phyloP scores from a whole-genome alignment of 2,113 vertebrate genomes.

The Stigmatopora nigra region DNA sequence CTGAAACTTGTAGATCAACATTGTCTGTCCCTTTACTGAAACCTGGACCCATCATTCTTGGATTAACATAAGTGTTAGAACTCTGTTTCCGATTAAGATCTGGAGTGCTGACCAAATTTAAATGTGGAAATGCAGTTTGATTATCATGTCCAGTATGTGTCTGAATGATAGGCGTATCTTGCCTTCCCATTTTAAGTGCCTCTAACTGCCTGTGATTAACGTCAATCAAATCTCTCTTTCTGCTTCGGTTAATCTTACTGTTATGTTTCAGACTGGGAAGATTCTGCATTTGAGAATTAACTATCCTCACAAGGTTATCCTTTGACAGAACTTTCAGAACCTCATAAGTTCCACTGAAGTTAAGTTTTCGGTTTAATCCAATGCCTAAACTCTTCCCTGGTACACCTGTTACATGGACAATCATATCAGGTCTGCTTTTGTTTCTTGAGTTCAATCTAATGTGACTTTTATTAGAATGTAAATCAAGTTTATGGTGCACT shows the following conservation, averaged over 20 bases:
- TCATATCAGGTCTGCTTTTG: constrained; percentile 47
- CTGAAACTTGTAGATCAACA: constrained; percentile 27
- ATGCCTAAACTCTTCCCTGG: constrained; percentile 46
- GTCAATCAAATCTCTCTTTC: constrained; percentile 72
- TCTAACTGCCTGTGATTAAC: constrained; percentile 61
- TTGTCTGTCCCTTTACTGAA: constrained; percentile 42
- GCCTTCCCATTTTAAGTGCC: constrained; percentile 52
- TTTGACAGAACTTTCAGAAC: constrained; percentile 69
- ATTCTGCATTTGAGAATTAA: constrained; percentile 70
- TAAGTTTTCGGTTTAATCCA: constrained; percentile 59
- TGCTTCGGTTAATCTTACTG: constrained; percentile 65
- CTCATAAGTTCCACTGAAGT: constrained; percentile 64
- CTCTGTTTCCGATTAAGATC: constrained; percentile 47
- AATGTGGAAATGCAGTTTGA: constrained; percentile 56
- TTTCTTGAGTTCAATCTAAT: constrained; percentile 52
- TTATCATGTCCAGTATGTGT: constrained; percentile 57
- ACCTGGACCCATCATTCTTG: constrained; percentile 31
- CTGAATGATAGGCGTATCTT: constrained; percentile 56
- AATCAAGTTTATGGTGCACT: constrained; percentile 53
- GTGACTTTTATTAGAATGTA: constrained; percentile 63
- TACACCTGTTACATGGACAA: constrained; percentile 48
- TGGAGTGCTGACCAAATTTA: constrained; percentile 46
- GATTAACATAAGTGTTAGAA: constrained; percentile 32
- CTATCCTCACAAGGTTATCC: constrained; percentile 69
- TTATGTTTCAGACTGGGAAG: constrained; percentile 55